Conservation (phyloP, 1,140 invertebrate genomes). For the Archivesica marissinica region DNA sequence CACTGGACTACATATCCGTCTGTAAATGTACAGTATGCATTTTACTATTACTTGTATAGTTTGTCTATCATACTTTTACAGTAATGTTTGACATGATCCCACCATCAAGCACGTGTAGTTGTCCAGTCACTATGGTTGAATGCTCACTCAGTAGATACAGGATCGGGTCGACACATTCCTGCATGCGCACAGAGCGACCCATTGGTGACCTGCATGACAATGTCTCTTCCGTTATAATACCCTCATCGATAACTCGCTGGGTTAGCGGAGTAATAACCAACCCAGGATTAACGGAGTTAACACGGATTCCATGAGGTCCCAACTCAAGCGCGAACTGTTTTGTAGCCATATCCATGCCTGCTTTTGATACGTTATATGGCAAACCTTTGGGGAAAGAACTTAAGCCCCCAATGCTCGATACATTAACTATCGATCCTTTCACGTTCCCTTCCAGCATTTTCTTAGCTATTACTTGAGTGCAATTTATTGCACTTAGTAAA, state of each 20-base stretch:
- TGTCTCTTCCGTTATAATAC: conserved; percentile 82
- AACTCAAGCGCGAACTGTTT: conserved; percentile 93
- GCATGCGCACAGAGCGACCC: conserved; percentile 90
- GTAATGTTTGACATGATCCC: conserved; percentile 90
- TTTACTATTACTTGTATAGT: too few species aligned
- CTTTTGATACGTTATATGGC: conserved; percentile 89
- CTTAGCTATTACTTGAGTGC: not conserved
- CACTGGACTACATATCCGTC: too few species aligned
- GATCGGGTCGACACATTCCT: conserved; percentile 89
- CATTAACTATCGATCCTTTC: conserved; percentile 93
- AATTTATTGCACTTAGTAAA: conserved; percentile 76
- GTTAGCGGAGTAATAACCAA: conserved; percentile 89
- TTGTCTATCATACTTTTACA: not conserved
- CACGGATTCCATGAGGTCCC: conserved; percentile 92
- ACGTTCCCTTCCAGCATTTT: conserved; percentile 88
- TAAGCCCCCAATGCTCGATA: conserved; percentile 91
- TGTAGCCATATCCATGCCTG: conserved; percentile 84
- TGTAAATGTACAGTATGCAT: too few species aligned
- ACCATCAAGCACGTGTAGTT: conserved; percentile 92
- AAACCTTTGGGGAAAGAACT: conserved; percentile 90
- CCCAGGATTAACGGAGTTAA: conserved; percentile 93
- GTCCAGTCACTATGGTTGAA: conserved; percentile 92
- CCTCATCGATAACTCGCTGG: not conserved
- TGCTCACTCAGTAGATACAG: conserved; percentile 92
- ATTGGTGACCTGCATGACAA: not conserved